Evolutionary conservation across 1,140 invertebrate species (phyloP).

Genomic region (Drosophila biarmipes): DNA sequence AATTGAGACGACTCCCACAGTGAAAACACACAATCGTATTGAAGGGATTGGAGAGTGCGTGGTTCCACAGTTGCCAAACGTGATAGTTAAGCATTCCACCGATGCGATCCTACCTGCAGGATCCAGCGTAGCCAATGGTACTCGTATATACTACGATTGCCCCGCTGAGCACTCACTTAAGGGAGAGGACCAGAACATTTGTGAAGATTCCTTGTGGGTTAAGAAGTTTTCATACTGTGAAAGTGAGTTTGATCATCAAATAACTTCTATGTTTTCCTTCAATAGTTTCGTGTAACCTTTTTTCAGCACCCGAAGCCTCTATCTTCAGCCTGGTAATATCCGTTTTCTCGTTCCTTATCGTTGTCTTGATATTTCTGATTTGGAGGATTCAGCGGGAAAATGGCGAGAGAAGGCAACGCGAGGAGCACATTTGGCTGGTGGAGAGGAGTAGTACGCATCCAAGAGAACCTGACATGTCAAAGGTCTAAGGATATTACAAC

Average conservation of each 20-base stretch:
- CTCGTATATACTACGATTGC: constrained; percentile 35
- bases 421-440: constrained; percentile 50
- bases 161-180: constrained; percentile 24
- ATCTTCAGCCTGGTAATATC: constrained; percentile 11
- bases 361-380: constrained; percentile 20
- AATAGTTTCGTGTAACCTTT: background rate
- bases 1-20: background rate
- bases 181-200: constrained; percentile 22
- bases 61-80: constrained; percentile 31
- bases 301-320: constrained; percentile 18
- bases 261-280: background rate
- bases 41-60: constrained; percentile 3
- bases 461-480: constrained; percentile 7
- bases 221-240: constrained; percentile 44
- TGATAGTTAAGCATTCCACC: constrained; percentile 21
- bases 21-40: accelerated
- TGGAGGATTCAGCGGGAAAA: constrained; percentile 15
- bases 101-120: constrained; percentile 21
- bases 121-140: constrained; percentile 19
- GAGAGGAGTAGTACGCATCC: constrained; percentile 10
- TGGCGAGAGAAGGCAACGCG: background rate
- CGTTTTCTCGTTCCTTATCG: constrained; percentile 19
- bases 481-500: constrained; percentile 8
- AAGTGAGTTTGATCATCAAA: constrained; percentile 11
- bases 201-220: constrained; percentile 15